phyloP scores from a whole-genome alignment of 2,797 vertebrate genomes.

The Fundulus diaphanus region DNA sequence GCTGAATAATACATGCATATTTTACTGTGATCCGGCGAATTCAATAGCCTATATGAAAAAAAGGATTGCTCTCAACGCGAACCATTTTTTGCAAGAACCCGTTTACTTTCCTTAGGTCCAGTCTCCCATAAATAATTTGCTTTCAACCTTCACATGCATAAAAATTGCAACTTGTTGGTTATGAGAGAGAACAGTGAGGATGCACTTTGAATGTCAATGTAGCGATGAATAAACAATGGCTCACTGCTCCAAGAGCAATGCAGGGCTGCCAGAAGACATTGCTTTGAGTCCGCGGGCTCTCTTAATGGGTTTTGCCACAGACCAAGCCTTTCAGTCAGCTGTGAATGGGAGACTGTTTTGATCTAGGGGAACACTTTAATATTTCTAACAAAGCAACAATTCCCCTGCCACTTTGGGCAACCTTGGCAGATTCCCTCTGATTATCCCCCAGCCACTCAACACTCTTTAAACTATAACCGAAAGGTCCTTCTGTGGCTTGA shows the following conservation, averaged over 20 bases:
- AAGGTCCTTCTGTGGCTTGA: slow-evolving; percentile 28
- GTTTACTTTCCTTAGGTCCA: slow-evolving; percentile 69
- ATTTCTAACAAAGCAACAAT: slow-evolving; percentile 69
- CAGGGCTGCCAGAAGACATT: slow-evolving; percentile 78
- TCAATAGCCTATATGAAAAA: slow-evolving; percentile 72
- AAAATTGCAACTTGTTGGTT: slow-evolving; percentile 84
- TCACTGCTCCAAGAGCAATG: slow-evolving; percentile 71
- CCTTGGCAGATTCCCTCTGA: slow-evolving; percentile 58
- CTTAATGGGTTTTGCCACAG: slow-evolving; percentile 75
- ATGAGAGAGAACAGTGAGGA: slow-evolving; percentile 78
- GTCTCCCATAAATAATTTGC: slow-evolving; percentile 81
- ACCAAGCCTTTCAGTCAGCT: slow-evolving; percentile 71
- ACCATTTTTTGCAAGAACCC: slow-evolving; percentile 68
- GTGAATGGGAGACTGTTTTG: slow-evolving; percentile 72
- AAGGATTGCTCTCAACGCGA: slow-evolving; percentile 73
- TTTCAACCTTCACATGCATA: slow-evolving; percentile 81
- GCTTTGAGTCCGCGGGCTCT: slow-evolving; percentile 68
- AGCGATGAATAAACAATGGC: slow-evolving; percentile 82
- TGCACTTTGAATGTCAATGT: slow-evolving; percentile 82
- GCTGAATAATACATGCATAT: slow-evolving; percentile 79
- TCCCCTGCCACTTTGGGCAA: slow-evolving; percentile 54
- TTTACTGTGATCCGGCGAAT: slow-evolving; percentile 69
- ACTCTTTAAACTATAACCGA: slow-evolving; percentile 39
- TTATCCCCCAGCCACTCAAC: slow-evolving; percentile 52
- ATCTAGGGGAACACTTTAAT: slow-evolving; percentile 61